Percentiles rank a stretch among this genome's conserved stretches.
Conservation (phyloP, 2,113 vertebrate genomes). For the Neotragus pygmaeus region DNA sequence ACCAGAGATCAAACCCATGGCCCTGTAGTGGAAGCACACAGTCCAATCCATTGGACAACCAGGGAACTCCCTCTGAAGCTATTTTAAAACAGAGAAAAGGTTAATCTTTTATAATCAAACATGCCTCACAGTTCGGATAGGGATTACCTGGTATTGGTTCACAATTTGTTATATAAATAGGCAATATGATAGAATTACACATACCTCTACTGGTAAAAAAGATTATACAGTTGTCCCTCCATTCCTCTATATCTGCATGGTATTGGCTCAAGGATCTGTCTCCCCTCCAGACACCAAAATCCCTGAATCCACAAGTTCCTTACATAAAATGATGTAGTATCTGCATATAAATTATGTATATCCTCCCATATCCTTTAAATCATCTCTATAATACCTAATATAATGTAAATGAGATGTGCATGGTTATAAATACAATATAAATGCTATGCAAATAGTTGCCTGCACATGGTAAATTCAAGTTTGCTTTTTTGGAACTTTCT, state of each 20-base stretch:
- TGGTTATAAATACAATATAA: not conserved
- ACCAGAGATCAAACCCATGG: not conserved
- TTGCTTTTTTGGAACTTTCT: not conserved
- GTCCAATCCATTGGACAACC: not conserved
- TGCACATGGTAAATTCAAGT: not conserved
- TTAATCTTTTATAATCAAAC: slow-evolving; percentile 7
- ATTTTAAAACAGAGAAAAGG: not conserved
- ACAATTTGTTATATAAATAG: not conserved
- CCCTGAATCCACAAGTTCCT: not conserved
- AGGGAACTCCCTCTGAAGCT: not conserved
- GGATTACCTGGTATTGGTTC: not conserved
- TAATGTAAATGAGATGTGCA: not conserved
- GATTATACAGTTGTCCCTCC: not conserved
- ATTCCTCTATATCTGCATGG: not conserved
- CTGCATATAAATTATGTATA: not conserved
- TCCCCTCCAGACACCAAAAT: not conserved
- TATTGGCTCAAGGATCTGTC: not conserved
- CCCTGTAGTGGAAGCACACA: not conserved
- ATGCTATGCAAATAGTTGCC: not conserved
- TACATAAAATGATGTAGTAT: not conserved
- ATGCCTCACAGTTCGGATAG: not conserved
- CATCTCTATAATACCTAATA: not conserved
- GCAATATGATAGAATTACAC: not conserved
- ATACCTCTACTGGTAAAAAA: not conserved
- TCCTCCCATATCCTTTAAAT: not conserved